Conservation (phyloP, 2,888 invertebrate genomes). For the Mesochorus sp. region DNA sequence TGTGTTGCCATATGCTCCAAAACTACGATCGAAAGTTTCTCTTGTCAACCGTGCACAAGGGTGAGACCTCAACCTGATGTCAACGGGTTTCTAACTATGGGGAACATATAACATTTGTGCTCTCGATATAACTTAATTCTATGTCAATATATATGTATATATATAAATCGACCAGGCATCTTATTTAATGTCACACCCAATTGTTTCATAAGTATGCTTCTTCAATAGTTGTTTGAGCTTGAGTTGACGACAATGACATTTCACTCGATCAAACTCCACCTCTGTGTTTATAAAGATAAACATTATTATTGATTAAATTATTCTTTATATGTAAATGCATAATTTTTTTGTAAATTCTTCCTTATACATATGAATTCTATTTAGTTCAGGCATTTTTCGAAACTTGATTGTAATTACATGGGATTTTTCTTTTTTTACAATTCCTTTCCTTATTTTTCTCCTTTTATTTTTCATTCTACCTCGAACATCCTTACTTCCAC, state of each 20-base stretch:
- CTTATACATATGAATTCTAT: too few relatives aligned
- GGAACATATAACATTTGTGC: not conserved
- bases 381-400: too few relatives aligned
- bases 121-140: not conserved
- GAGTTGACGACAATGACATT: not conserved
- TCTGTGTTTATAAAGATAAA: not conserved
- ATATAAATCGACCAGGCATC: not conserved
- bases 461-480: too few relatives aligned
- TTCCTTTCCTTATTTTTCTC: too few relatives aligned
- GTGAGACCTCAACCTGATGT: slow-evolving; percentile 1
- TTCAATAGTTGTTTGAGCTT: not conserved
- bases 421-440: too few relatives aligned
- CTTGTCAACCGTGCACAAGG: not conserved
- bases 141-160: not conserved
- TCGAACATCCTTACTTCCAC: too few relatives aligned
- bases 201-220: not conserved
- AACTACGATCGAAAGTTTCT: slow-evolving; percentile 13
- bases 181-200: not conserved
- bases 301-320: too few relatives aligned
- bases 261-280: not conserved
- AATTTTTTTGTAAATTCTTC: too few relatives aligned
- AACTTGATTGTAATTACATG: too few relatives aligned
- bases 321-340: too few relatives aligned
- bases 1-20: slow-evolving; percentile 18
- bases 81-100: slow-evolving; percentile 17